These are phyloP conservation scores for Bombus soroeensis DNA, from an alignment of 1,140 invertebrate species.

Conservation along the genomic window DNA sequence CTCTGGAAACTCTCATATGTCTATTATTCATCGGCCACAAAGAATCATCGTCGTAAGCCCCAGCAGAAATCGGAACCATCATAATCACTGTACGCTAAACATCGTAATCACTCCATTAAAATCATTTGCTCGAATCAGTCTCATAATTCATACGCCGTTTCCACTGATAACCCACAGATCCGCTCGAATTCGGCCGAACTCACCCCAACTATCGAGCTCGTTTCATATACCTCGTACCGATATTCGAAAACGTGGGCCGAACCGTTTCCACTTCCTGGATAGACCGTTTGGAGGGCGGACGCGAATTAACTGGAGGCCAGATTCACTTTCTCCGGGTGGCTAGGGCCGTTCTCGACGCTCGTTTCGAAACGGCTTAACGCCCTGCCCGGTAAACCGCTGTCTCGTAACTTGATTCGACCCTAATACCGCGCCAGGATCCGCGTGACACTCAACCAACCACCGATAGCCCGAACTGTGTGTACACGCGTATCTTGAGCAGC, in stretches of 20 bases:
- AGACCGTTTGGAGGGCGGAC: not conserved
- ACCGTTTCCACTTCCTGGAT: not conserved
- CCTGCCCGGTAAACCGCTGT: slow-evolving; percentile 58
- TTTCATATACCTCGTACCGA: too few species aligned
- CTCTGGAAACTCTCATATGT: too few species aligned
- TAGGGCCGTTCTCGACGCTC: slow-evolving; percentile 29
- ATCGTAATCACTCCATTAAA: too few species aligned
- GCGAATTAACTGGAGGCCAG: slow-evolving; percentile 17
- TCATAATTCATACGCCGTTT: too few species aligned
- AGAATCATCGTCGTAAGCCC: too few species aligned
- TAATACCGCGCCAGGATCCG: slow-evolving; percentile 52
- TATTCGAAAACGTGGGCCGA: not conserved
- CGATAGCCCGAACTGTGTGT: not conserved
- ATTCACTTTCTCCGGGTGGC: slow-evolving; percentile 47
- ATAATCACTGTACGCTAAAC: too few species aligned
- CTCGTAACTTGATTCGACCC: slow-evolving; percentile 70
- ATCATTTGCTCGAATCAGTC: too few species aligned
- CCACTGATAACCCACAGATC: slow-evolving; percentile 1
- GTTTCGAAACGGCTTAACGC: slow-evolving; percentile 26
- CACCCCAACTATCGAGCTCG: not conserved
- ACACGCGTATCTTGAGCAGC: not conserved
- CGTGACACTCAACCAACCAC: not conserved
- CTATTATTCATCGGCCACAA: too few species aligned
- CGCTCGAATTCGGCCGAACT: slow-evolving; percentile 3
- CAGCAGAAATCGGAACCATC: too few species aligned